A percentile compares a stretch with the other conserved stretches of the same genome.
phyloP scores from a whole-genome alignment of 2,113 vertebrate species.

The Arizona elegans region DNA sequence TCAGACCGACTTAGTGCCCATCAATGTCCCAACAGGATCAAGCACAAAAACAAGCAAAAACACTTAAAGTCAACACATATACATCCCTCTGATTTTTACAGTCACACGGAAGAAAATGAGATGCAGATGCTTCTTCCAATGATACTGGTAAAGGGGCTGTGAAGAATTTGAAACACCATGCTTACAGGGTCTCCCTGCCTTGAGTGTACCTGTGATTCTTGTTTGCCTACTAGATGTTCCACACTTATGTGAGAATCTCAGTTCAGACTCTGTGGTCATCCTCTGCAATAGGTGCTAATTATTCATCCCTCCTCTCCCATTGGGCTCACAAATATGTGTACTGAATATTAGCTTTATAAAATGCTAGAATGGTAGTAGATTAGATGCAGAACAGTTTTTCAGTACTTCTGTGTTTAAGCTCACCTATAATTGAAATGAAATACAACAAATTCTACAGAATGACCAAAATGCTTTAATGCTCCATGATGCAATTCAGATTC shows the following conservation, averaged over 20 bases:
- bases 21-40: neutral
- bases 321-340: neutral
- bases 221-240: neutral
- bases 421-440: slow-evolving; percentile 51
- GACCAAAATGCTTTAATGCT: slow-evolving; percentile 61
- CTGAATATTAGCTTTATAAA: neutral
- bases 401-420: neutral
- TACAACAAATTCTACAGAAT: slow-evolving; percentile 66
- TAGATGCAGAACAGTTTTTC: neutral
- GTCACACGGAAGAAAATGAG: neutral
- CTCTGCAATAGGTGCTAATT: neutral
- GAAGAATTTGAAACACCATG: neutral
- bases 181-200: neutral
- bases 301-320: neutral
- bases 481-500: slow-evolving; percentile 63
- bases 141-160: neutral
- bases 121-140: neutral
- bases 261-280: neutral
- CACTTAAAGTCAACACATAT: neutral
- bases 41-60: neutral
- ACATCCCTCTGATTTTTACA: neutral
- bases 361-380: neutral
- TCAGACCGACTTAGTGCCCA: neutral
- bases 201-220: neutral
- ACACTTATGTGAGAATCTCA: neutral